phyloP scores from a whole-genome alignment of 2,113 vertebrate genomes.

The Thamnaconus septentrionalis region DNA sequence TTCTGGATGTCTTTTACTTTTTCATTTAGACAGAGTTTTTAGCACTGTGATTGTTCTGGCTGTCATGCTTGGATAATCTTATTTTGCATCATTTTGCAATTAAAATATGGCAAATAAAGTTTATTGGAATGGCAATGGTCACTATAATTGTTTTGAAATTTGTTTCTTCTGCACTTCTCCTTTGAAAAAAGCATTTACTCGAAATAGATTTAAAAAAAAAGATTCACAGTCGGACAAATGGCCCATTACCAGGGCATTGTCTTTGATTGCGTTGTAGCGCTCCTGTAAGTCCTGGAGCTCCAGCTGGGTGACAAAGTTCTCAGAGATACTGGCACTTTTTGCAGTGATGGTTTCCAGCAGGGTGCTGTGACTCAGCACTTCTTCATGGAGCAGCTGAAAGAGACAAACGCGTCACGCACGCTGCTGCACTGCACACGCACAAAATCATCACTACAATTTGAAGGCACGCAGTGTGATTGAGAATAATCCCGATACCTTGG shows the following conservation, averaged over 20 bases:
- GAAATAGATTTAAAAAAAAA: background rate
- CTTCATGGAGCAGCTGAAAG: slow-evolving; percentile 88
- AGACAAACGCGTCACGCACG: no score
- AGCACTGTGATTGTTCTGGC: background rate
- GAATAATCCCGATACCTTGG: slow-evolving; percentile 78
- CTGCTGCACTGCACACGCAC: no score
- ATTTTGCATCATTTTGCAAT: background rate
- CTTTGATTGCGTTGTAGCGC: slow-evolving; percentile 82
- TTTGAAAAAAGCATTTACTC: background rate
- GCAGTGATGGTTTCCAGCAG: slow-evolving; percentile 86
- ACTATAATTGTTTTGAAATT: no score
- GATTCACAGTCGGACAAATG: background rate
- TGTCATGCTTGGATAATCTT: no score
- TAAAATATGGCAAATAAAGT: background rate
- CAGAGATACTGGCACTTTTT: slow-evolving; percentile 87
- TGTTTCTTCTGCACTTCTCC: background rate
- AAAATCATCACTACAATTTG: background rate
- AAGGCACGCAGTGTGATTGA: background rate
- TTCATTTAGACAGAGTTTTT: background rate
- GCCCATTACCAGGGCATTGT: slow-evolving; percentile 81
- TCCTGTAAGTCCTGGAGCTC: slow-evolving; percentile 96
- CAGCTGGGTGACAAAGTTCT: slow-evolving; percentile 87
- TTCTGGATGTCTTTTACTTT: no score
- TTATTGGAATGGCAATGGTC: no score
- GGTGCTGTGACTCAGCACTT: slow-evolving; percentile 85